Evolutionary conservation across 2,888 invertebrate genomes (phyloP), one percentile per base, ranked within the genome.

Genomic region (Acanthosoma haemorrhoidale): DNA sequence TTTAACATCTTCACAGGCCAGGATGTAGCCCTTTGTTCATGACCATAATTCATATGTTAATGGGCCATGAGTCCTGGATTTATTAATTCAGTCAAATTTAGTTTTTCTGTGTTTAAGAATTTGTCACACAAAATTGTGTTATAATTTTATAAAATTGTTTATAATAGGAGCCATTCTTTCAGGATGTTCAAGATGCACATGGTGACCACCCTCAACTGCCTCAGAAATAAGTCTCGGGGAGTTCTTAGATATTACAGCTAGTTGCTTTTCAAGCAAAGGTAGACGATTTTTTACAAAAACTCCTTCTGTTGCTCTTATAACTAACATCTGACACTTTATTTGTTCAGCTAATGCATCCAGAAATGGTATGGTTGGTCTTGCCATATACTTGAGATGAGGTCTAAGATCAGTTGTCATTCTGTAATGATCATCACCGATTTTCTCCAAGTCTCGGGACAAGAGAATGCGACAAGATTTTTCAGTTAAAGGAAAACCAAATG

Each of bases 151-250:
- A 58, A 58, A 58, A 4, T 41, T 15, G 31, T 66, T 68, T 25
- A 59, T 68, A 4, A 16, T n/a, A 1, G 25, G 29, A n/a, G 68
- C 57, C 15, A 89, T 79, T 73, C 78, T 78, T 76, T 86, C 83
- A 1, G 90, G 87, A 74, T 86, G 81, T 74, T 86, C 88, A 71
- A 92, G 82, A 80, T 91, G 91, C 15, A 88, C 82, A 78, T 91
- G 90, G 80, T 91, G 91, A 2, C 84, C 84, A 1, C 90, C 90
- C n/a, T 86, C 83, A 0, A 91, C 80, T 72, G 83, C 82, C 70
- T 86, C 83, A 73, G 82, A 83, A 76, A 85, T 84, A 75, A 86
- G 88, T 57, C 84, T 81, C 13, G 25, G 58, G 75, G 86, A 84
- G 72, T 75, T 82, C 70, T 81, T 79, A 69, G 81, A 83, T 31